Conservation (phyloP, 2,113 vertebrate genomes). For the Forbesichthys agassizii region DNA sequence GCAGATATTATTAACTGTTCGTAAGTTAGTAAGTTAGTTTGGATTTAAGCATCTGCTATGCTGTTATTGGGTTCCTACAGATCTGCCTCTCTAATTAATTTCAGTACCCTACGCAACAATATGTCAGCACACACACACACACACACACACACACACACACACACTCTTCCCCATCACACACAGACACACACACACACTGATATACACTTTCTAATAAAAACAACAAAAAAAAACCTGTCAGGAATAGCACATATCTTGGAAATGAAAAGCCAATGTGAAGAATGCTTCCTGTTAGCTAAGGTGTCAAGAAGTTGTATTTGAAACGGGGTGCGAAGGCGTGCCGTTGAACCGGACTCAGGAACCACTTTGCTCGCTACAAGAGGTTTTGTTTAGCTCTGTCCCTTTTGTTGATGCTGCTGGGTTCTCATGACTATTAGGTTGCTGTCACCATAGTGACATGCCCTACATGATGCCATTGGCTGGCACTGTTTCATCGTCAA, state of each 20-base stretch:
- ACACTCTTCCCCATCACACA: too few species aligned
- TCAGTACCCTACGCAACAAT: neutral
- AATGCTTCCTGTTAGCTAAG: slow-evolving; percentile 27
- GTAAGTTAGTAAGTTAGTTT: neutral
- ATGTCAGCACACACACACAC: neutral
- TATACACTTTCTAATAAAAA: neutral
- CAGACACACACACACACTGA: too few species aligned
- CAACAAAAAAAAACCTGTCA: neutral
- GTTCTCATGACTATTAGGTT: slow-evolving; percentile 60
- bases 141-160: too few species aligned
- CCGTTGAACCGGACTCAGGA: slow-evolving; percentile 32
- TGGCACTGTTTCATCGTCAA: slow-evolving; percentile 14
- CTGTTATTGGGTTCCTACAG: neutral
- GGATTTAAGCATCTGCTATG: neutral
- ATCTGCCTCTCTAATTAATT: slow-evolving; percentile 1
- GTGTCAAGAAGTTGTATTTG: slow-evolving; percentile 5
- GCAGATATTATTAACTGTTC: too few species aligned
- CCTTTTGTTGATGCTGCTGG: slow-evolving; percentile 45
- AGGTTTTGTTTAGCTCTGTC: slow-evolving; percentile 57
- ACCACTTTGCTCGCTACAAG: slow-evolving; percentile 31
- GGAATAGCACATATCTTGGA: slow-evolving; percentile 23
- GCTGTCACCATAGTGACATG: slow-evolving; percentile 26
- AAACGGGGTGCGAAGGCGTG: slow-evolving; percentile 15
- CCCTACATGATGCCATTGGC: slow-evolving; percentile 8
- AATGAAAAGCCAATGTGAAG: slow-evolving; percentile 10